Evolutionary conservation across 1,140 invertebrate species (phyloP), one percentile per base, ranked within the genome.

Genomic region (Ceratitis capitata): DNA sequence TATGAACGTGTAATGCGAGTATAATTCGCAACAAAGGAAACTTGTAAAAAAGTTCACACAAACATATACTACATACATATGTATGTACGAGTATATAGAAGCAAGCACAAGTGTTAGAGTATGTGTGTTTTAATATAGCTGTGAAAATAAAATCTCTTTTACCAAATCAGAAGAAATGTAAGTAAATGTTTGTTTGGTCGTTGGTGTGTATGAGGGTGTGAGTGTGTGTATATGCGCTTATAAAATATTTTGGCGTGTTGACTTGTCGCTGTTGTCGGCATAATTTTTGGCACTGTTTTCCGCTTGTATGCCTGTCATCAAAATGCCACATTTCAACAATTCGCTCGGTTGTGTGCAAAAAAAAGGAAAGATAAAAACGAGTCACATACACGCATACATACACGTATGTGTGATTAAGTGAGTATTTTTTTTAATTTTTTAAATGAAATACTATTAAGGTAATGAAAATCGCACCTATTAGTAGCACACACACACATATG

Each of bases 191-290:
- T 56, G 51, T n/a, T n/a, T n/a, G n/a, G n/a, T n/a, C n/a, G n/a
- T n/a, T n/a, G n/a, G n/a, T n/a, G n/a, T n/a, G n/a, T n/a, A 32
- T 61, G 58, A 23, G 14, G 29, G 9, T 32, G 14, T 69, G 64
- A 26, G 12, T 39, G 10, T 69, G 1, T 39, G 35, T 69, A 16
- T 19, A 4, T 35, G 16, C 39, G 32, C 29, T 69, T 35, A n/a
- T n/a, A n/a, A n/a, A n/a, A n/a, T n/a, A 32, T 39, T 39, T n/a
- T 19, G 29, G 5, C 35, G 35, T 69, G 64, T 69, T 69, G 64
- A 69, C 64, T 69, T 69, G 64, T 7, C 35, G 64, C 64, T 69
- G 64, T 69, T 69, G 32, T 69, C 35, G 64, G n/a, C 35, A 69
- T 69, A n/a, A 69, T 69, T 39, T 69, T 69, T 69, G 64, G 32